Evolutionary conservation across 2,797 vertebrate genomes (phyloP).

Genomic region (Mus caroli): DNA sequence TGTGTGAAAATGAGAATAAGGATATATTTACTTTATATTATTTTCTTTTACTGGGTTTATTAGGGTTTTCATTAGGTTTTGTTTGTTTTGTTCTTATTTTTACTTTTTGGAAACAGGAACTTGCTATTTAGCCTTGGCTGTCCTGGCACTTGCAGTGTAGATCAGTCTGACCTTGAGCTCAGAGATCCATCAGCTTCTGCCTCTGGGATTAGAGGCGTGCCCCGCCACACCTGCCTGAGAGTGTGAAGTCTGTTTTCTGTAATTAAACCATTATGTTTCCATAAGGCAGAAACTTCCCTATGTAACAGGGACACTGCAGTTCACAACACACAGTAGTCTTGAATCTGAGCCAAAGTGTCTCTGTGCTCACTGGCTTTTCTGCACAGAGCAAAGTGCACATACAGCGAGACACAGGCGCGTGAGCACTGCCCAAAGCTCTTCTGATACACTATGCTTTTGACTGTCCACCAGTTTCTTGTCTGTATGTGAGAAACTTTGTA

Average conservation of each 20-base stretch:
- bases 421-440: not conserved
- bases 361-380: not conserved
- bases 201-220: not conserved
- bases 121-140: not conserved
- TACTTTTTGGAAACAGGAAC: not conserved
- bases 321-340: not conserved
- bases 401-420: rapidly evolving
- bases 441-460: too few species aligned
- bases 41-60: not conserved
- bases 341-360: not conserved
- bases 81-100: not conserved
- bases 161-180: not conserved
- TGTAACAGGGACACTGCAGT: not conserved
- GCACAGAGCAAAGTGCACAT: not conserved
- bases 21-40: not conserved
- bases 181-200: not conserved
- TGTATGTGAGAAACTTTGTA: not conserved
- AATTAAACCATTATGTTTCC: not conserved
- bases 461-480: not conserved
- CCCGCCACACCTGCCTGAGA: not conserved
- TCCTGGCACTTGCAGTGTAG: not conserved
- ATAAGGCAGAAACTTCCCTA: not conserved
- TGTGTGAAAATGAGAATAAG: not conserved
- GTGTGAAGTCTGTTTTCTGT: not conserved
- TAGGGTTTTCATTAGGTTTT: not conserved